These are phyloP conservation scores for Phaedon cochleariae DNA, from an alignment of 2,888 invertebrate species.

Conservation along the genomic window DNA sequence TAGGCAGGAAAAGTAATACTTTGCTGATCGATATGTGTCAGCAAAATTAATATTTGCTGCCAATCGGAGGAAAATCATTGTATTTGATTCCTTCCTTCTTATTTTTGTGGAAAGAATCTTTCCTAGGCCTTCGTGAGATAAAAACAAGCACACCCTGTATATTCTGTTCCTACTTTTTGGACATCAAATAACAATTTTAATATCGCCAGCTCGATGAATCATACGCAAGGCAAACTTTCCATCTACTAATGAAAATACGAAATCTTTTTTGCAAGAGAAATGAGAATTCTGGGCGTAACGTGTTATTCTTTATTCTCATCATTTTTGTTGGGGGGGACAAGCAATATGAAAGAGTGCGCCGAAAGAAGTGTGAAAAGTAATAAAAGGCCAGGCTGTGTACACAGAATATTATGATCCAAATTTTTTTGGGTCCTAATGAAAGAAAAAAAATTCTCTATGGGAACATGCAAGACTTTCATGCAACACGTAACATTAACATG, in stretches of 20 bases:
- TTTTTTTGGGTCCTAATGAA: neutral
- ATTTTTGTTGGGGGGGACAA: neutral
- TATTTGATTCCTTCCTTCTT: too few species aligned
- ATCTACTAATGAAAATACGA: neutral
- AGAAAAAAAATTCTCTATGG: neutral
- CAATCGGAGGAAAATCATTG: too few species aligned
- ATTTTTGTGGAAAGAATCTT: too few species aligned
- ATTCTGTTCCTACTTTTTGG: too few species aligned
- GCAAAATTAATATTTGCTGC: too few species aligned
- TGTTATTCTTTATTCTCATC: neutral
- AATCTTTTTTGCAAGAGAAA: neutral
- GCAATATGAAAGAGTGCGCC: neutral
- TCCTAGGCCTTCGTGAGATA: too few species aligned
- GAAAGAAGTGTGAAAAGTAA: neutral
- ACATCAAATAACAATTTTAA: neutral
- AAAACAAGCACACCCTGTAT: too few species aligned
- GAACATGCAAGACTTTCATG: neutral
- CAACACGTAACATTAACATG: neutral
- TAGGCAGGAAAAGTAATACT: too few species aligned
- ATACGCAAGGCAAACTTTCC: neutral
- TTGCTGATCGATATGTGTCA: too few species aligned
- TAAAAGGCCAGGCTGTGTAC: neutral
- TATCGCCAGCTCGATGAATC: neutral
- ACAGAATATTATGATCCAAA: neutral
- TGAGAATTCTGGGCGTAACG: neutral